Evolutionary conservation across 2,888 invertebrate species (phyloP).

Genomic region (Callimorpha dominula): DNA sequence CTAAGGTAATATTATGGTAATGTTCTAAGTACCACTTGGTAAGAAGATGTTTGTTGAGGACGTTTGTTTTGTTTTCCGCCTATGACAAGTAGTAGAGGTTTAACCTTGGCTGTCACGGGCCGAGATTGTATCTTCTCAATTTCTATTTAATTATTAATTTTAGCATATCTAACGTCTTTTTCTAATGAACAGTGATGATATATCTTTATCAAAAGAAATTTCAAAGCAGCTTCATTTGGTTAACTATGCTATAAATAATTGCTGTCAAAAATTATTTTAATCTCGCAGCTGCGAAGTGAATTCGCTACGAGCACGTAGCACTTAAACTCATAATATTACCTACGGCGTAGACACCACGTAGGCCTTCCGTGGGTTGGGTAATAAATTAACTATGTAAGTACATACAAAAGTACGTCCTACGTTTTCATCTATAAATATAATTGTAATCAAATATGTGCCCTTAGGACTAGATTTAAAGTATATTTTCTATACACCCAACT

Average conservation of each 20-base stretch:
- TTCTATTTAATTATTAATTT: neutral
- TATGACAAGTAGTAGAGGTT: neutral
- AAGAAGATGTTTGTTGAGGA: neutral
- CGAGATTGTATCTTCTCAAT: no score
- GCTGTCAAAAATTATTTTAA: neutral
- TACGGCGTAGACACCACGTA: slow-evolving; percentile 13
- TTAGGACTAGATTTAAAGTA: neutral
- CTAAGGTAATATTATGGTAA: neutral
- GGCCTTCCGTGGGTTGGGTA: slow-evolving; percentile 5
- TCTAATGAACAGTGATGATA: neutral
- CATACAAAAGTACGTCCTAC: neutral
- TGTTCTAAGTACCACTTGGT: no score
- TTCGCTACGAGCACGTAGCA: slow-evolving; percentile 13
- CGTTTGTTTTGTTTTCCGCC: neutral
- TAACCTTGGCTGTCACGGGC: neutral
- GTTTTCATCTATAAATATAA: neutral
- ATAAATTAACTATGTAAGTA: neutral
- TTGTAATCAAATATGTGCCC: neutral
- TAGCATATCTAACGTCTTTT: neutral
- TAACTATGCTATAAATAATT: neutral
- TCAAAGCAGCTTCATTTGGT: neutral
- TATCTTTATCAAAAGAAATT: neutral
- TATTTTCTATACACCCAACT: neutral
- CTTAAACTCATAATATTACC: neutral
- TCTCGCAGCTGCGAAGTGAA: neutral